Conservation (phyloP, 2,888 invertebrate species). For the Taphrorychus bicolor region DNA sequence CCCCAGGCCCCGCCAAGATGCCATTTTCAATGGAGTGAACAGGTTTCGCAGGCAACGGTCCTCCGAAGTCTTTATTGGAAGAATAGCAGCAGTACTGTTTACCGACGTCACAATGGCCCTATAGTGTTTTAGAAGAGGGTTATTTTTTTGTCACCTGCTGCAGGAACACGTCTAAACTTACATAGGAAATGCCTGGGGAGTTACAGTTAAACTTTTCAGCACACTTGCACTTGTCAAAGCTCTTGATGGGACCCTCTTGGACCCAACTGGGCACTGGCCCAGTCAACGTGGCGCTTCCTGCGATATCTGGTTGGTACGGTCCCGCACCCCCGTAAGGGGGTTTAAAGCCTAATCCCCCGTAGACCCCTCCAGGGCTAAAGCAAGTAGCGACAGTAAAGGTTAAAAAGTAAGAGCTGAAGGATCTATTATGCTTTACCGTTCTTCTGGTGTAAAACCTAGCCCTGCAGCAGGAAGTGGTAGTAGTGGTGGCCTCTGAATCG, state of each 20-base stretch:
- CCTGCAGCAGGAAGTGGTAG: conserved; percentile 14
- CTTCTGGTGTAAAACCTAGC: conserved; percentile 16
- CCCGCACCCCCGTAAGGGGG: conserved; percentile 43
- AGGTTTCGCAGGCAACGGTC: conserved; percentile 54
- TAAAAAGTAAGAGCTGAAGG: not conserved
- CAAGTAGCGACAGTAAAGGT: not conserved
- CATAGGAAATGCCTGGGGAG: conserved; percentile 63
- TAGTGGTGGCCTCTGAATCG: conserved; percentile 15
- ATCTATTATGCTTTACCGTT: conserved; percentile 16
- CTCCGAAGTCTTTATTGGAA: conserved; percentile 49
- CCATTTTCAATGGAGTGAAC: conserved; percentile 56
- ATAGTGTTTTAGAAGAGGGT: conserved; percentile 44
- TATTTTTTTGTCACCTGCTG: not conserved
- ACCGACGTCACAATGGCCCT: conserved; percentile 70
- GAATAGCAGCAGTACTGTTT: conserved; percentile 72
- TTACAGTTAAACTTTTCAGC: conserved; percentile 65
- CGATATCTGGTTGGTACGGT: conserved; percentile 27
- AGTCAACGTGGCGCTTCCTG: conserved; percentile 49
- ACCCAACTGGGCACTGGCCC: conserved; percentile 60
- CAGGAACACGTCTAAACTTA: conserved; percentile 46
- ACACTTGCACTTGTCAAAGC: conserved; percentile 62
- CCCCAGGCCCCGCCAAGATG: conserved; percentile 61
- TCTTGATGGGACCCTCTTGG: conserved; percentile 55
- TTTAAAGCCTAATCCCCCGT: conserved; percentile 42
- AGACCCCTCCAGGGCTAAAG: conserved; percentile 50